Evolutionary conservation across 2,888 invertebrate species (phyloP), one percentile per base, ranked within the genome.

Genomic region (Dione vanillae): DNA sequence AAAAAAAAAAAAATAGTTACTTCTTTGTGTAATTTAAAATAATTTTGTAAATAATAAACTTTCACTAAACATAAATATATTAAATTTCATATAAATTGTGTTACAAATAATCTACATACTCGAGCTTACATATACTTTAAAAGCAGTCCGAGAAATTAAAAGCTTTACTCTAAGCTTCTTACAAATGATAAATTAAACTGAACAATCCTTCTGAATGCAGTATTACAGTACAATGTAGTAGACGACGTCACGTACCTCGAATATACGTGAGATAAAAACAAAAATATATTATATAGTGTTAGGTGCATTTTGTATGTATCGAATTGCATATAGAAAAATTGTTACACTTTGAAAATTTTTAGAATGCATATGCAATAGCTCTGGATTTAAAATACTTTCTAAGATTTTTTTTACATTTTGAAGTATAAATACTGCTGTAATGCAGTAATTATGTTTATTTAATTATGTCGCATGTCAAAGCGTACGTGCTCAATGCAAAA

Each of bases 191-290:
- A 62, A 62, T 62, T 62, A 47, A 47, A 47, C 45, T 45, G 43
- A 43, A 62, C 45, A 47, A 47, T 62, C 45, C 45, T 43, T 45
- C 45, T 35, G 47, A 47, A 61, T 45, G 43, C 58, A 40, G 41
- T 11, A 58, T 43, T 52, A 40, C 11, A 40, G n/a, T 62, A 47
- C 47, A 62, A 62, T 62, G 35, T 49, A 62, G 47, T 49, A 7
- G 47, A 62, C 47, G 62, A 37, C 45, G n/a, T 47, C 62, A 62
- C 62, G 62, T 62, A 62, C 62, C 19, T 12, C 7, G 19, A 41
- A 41, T 37, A 62, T 62, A 62, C 62, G 62, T 62, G 62, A 62
- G n/a, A 35, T 47, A 62, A 49, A 49, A 62, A 47, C 49, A 62
- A 12, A 62, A 62, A 37, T 62, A 35, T 45, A 47, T 43, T 14